Percentiles rank a stretch among this genome's conserved stretches.
Conservation (phyloP, 2,113 vertebrate genomes). For the Monarcha castaneiventris region DNA sequence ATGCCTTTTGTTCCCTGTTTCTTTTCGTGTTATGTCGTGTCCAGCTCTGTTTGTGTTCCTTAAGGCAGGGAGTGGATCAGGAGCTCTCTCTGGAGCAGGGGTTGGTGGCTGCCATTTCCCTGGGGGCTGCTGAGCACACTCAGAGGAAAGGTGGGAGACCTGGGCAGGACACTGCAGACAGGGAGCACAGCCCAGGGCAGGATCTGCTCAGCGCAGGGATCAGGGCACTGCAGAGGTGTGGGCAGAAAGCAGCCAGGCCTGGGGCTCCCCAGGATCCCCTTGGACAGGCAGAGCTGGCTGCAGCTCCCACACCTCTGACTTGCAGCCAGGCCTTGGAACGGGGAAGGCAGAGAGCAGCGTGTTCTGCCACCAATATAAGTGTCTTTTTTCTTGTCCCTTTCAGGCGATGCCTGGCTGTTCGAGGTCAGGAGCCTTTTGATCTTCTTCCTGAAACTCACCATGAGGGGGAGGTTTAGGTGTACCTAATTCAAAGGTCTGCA, state of each 20-base stretch:
- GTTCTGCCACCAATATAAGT: neutral
- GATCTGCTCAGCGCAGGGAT: neutral
- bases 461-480: neutral
- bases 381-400: neutral
- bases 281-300: conserved; percentile 30
- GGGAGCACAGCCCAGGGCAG: neutral
- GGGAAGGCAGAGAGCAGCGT: neutral
- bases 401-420: neutral
- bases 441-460: neutral
- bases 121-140: neutral
- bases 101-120: neutral
- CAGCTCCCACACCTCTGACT: neutral
- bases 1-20: accelerated
- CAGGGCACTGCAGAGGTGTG: neutral
- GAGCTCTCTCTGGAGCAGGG: neutral
- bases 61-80: neutral
- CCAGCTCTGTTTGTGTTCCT: neutral
- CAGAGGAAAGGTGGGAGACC: neutral
- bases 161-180: too few species aligned
- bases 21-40: neutral
- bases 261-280: neutral
- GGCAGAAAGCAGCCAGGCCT: neutral
- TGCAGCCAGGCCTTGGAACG: conserved; percentile 2
- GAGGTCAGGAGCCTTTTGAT: neutral
- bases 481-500: neutral